Evolutionary conservation across 2,888 invertebrate species (phyloP).

Genomic region (Drosophila nigritarsus): DNA sequence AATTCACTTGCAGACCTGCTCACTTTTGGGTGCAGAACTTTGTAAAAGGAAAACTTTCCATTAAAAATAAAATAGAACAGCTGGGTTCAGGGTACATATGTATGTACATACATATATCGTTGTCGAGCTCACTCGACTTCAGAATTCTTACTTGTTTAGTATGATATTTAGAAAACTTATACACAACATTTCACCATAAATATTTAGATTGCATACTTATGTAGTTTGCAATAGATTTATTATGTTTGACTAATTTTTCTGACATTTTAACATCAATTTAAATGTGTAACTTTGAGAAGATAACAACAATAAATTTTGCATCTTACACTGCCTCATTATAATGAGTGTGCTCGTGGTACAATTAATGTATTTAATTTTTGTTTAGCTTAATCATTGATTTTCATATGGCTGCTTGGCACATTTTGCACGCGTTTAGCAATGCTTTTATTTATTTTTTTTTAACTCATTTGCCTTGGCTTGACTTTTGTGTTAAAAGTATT

Average conservation of each 20-base stretch:
- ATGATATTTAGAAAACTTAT: slow-evolving; percentile 23
- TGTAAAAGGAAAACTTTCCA: not conserved
- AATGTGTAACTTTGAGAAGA: slow-evolving; percentile 30
- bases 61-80: not conserved
- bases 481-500: slow-evolving; percentile 11
- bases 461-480: slow-evolving; percentile 12
- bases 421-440: slow-evolving; percentile 38
- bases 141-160: not conserved
- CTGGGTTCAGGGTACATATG: not conserved
- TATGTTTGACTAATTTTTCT: slow-evolving; percentile 9
- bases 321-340: slow-evolving; percentile 20
- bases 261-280: slow-evolving; percentile 23
- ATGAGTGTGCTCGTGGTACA: slow-evolving; percentile 11
- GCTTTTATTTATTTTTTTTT: slow-evolving; percentile 6
- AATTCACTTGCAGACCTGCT: not conserved
- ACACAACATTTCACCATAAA: slow-evolving; percentile 47
- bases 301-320: slow-evolving; percentile 33
- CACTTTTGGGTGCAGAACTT: not conserved
- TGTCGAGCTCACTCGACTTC: not conserved
- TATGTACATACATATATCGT: not conserved
- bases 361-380: slow-evolving; percentile 3
- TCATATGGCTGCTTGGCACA: slow-evolving; percentile 54
- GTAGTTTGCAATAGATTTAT: slow-evolving; percentile 15
- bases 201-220: slow-evolving; percentile 15
- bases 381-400: slow-evolving; percentile 22